Evolutionary conservation across 1,140 invertebrate species (phyloP).

Genomic region (Drosophila eugracilis): DNA sequence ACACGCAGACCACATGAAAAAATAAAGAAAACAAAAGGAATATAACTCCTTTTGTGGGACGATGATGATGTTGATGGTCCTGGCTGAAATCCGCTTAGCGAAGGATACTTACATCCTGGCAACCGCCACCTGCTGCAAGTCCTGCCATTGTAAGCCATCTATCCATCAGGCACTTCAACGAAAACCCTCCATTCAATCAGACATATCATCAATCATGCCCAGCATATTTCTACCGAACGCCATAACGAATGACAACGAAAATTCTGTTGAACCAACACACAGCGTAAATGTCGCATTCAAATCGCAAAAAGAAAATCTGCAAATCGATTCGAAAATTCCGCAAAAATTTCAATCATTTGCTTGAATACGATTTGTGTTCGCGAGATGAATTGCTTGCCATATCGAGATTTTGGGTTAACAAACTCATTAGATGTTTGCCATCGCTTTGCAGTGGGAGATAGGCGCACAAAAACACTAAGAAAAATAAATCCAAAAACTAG

Average conservation of each 20-base stretch:
- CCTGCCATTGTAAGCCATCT: conserved; percentile 52
- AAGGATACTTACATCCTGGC: conserved; percentile 31
- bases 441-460: conserved; percentile 10
- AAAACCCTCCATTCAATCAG: conserved; percentile 71
- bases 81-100: conserved; percentile 36
- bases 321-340: conserved; percentile 26
- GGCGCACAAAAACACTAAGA: neutral
- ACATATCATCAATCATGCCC: conserved; percentile 71
- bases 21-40: neutral
- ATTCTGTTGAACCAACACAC: conserved; percentile 50
- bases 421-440: conserved; percentile 66
- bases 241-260: conserved; percentile 33
- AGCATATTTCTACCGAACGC: conserved; percentile 43
- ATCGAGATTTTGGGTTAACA: conserved; percentile 61
- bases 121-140: conserved; percentile 30
- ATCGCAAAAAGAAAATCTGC: conserved; percentile 17
- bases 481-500: no score
- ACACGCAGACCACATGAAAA: conserved; percentile 55
- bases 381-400: conserved; percentile 26
- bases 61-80: conserved; percentile 13
- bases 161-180: conserved; percentile 62
- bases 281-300: conserved; percentile 46
- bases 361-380: conserved; percentile 15
- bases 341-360: conserved; percentile 19
- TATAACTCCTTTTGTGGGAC: conserved; percentile 31